A percentile compares a stretch with the other conserved stretches of the same genome.
Evolutionary conservation across 2,797 vertebrate genomes (phyloP).

Genomic region (Sparidentex hasta): DNA sequence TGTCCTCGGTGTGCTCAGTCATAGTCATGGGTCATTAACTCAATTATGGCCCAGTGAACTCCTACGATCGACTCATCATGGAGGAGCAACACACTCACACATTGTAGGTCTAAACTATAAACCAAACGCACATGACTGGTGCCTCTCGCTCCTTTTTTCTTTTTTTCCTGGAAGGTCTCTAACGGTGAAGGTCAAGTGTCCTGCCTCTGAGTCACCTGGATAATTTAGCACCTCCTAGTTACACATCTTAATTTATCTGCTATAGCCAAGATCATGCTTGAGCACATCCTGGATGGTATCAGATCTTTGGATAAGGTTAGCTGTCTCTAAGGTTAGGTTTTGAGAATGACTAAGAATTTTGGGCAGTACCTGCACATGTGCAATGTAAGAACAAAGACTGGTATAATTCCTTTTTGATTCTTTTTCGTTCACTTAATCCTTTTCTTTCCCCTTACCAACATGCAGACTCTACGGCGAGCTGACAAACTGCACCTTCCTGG

Average conservation of each 20-base stretch:
- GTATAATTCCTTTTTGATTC: neutral
- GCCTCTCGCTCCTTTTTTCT: neutral
- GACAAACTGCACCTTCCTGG: conserved; percentile 91
- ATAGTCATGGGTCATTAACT: conserved; percentile 57
- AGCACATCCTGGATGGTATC: neutral
- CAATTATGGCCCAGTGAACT: conserved; percentile 26
- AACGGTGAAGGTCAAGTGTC: conserved; percentile 22
- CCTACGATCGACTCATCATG: neutral
- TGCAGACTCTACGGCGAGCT: conserved; percentile 91
- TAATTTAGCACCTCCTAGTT: conserved; percentile 2
- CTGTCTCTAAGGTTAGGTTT: neutral
- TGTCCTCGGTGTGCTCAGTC: conserved; percentile 24
- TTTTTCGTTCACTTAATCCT: neutral
- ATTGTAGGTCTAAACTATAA: conserved; percentile 1
- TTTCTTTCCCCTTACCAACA: conserved; percentile 29
- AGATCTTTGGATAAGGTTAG: neutral
- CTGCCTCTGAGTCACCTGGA: conserved; percentile 22
- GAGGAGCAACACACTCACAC: conserved; percentile 12
- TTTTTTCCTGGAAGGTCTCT: neutral
- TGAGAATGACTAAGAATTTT: no score
- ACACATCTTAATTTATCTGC: neutral
- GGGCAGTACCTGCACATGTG: neutral
- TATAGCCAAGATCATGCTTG: neutral
- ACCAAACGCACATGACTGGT: neutral
- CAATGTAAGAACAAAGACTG: no score